These are phyloP conservation scores for Beris morrisii DNA, from an alignment of 2,888 invertebrate genomes.

Conservation along the genomic window DNA sequence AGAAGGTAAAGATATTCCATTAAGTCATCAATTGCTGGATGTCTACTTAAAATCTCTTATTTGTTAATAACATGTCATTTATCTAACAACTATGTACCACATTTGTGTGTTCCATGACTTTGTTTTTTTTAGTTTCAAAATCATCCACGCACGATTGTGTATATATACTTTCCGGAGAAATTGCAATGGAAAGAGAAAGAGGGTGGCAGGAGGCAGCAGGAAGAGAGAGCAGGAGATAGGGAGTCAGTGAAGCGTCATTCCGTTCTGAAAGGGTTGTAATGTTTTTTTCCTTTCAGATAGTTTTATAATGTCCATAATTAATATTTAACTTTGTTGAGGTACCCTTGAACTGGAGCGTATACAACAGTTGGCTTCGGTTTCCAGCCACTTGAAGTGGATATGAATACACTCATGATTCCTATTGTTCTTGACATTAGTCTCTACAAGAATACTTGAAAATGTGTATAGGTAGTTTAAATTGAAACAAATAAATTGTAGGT, in stretches of 20 bases:
- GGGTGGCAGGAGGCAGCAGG: too few relatives aligned
- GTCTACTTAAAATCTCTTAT: slow-evolving; percentile 24
- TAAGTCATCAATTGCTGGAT: slow-evolving; percentile 24
- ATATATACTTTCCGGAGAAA: too few relatives aligned
- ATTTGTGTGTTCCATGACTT: too few relatives aligned
- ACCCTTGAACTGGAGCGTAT: slow-evolving; percentile 24
- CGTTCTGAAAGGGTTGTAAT: too few relatives aligned
- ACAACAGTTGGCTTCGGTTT: background rate
- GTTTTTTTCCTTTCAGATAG: background rate
- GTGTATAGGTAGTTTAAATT: too few relatives aligned
- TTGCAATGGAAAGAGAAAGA: too few relatives aligned
- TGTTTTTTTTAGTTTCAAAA: too few relatives aligned
- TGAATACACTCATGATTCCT: background rate
- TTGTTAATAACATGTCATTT: slow-evolving; percentile 26
- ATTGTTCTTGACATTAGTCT: slow-evolving; percentile 20
- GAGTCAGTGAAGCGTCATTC: too few relatives aligned
- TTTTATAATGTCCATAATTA: slow-evolving; percentile 23
- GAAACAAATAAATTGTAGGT: too few relatives aligned
- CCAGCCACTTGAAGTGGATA: background rate
- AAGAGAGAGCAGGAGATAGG: too few relatives aligned
- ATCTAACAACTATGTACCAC: background rate
- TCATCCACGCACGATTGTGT: too few relatives aligned
- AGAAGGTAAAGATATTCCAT: slow-evolving; percentile 29
- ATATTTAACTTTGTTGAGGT: slow-evolving; percentile 1
- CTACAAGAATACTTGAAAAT: too few relatives aligned